Percentiles rank a stretch among this genome's conserved stretches.
Evolutionary conservation across 64 coral and sea anemone species (phyloP).

Genomic region (Trachythela sp.): DNA sequence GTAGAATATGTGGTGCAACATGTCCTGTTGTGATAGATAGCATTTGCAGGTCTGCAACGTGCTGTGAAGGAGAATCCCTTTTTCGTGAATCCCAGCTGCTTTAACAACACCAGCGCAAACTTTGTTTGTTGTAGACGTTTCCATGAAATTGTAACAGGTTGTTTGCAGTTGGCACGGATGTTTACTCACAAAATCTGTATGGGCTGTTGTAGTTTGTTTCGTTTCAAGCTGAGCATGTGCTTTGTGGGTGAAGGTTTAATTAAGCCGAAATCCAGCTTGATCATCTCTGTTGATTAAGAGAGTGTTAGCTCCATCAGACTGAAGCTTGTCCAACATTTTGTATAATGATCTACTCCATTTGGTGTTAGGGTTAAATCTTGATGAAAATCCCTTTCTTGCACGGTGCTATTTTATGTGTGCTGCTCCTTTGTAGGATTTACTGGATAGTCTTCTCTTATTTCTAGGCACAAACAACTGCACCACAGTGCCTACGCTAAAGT

Average conservation of each 20-base stretch:
- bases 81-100: background rate
- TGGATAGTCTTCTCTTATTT: background rate
- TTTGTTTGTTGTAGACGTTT: background rate
- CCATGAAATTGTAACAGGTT: background rate
- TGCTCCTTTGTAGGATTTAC: too few relatives aligned
- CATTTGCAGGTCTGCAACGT: background rate
- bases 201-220: background rate
- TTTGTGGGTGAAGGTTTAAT: background rate
- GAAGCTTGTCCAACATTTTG: background rate
- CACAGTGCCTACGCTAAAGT: background rate
- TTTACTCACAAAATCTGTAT: background rate
- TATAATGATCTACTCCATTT: background rate
- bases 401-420: background rate
- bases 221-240: background rate
- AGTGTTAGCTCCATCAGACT: background rate
- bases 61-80: background rate
- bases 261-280: background rate
- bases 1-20: background rate
- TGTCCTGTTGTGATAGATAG: background rate
- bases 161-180: background rate
- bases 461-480: background rate
- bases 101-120: background rate
- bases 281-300: slow-evolving; percentile 10
- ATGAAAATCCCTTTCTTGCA: background rate
- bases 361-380: background rate